phyloP scores from a whole-genome alignment of 2,797 vertebrate genomes.

The Coregonus ussuriensis region DNA sequence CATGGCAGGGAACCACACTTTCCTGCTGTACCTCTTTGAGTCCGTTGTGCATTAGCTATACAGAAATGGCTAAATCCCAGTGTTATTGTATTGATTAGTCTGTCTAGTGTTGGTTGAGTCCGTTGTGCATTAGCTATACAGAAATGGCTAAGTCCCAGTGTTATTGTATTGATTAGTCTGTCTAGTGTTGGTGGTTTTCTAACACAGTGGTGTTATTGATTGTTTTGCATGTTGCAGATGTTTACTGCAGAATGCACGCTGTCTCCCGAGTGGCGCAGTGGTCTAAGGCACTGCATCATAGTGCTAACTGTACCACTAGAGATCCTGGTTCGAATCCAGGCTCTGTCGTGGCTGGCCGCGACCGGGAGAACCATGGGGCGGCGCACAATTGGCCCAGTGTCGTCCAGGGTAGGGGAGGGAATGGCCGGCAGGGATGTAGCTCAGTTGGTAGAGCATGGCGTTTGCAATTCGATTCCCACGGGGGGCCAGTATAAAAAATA shows the following conservation, averaged over 20 bases:
- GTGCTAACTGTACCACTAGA: too few relatives aligned
- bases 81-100: background rate
- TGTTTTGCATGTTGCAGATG: background rate
- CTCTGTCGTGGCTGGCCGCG: too few relatives aligned
- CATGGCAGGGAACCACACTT: conserved; percentile 14
- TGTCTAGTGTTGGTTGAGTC: background rate
- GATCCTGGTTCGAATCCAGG: too few relatives aligned
- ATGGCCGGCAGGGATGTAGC: too few relatives aligned
- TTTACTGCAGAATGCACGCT: background rate
- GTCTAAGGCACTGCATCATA: too few relatives aligned
- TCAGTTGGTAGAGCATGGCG: too few relatives aligned
- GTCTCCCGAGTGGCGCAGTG: too few relatives aligned
- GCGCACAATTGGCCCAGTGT: too few relatives aligned
- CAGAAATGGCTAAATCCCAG: background rate
- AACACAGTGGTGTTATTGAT: background rate
- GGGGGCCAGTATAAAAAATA: too few relatives aligned
- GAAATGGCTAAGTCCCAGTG: background rate
- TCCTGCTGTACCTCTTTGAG: conserved; percentile 8
- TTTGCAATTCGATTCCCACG: too few relatives aligned
- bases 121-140: background rate
- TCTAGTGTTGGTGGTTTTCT: background rate
- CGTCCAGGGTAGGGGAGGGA: too few relatives aligned
- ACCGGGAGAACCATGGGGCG: too few relatives aligned
- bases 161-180: background rate
- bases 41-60: conserved; percentile 1